Evolutionary conservation across 2,113 vertebrate species (phyloP), one percentile per base, ranked within the genome.

Genomic region (Leucoraja erinaceus): DNA sequence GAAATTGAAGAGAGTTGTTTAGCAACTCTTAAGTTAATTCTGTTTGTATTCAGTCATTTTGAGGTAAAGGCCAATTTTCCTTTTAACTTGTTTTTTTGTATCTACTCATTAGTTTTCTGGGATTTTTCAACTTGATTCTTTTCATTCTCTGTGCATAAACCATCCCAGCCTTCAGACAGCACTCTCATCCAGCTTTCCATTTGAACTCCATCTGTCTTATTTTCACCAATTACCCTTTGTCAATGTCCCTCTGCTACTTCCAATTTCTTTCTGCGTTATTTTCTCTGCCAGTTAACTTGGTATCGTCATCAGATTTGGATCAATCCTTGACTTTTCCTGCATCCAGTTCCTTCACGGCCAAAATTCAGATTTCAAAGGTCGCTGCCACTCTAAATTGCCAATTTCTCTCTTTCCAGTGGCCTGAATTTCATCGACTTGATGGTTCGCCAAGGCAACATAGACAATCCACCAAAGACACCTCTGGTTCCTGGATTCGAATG

Each of bases 371-470:
- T 3, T 61, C 5, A 54, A 59, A 2, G 59, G 70, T 90, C 63
- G 56, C 4, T 63, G 91, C 9, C 0, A 22, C 3, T 16, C 84
- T 38, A 93, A 94, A 93, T 92, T 94, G 70, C 72, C 33, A 7
- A 63, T 84, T 72, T 92, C 3, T 88, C 7, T 78, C 94, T 93
- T 95, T 93, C 72, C 97, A 99, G 98, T 95, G 98, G 99, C 83
- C 95, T 99, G 95, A 99, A 99, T 96, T 99, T 99, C 92, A 96
- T 99, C 94, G 99, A 99, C 95, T 95, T 99, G 96, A 99, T 99
- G 98, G 98, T 99, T 66, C 97, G 99, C 93, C 99, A 99, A 95
- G 99, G 99, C 83, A 99, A 98, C 66, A 98, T 99, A 0, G 99
- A 99, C 94, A 98, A 97, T 95, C 98, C 98, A 93, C 99, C 99